Conservation (phyloP, 2,113 vertebrate species). For the Anas platyrhynchos region DNA sequence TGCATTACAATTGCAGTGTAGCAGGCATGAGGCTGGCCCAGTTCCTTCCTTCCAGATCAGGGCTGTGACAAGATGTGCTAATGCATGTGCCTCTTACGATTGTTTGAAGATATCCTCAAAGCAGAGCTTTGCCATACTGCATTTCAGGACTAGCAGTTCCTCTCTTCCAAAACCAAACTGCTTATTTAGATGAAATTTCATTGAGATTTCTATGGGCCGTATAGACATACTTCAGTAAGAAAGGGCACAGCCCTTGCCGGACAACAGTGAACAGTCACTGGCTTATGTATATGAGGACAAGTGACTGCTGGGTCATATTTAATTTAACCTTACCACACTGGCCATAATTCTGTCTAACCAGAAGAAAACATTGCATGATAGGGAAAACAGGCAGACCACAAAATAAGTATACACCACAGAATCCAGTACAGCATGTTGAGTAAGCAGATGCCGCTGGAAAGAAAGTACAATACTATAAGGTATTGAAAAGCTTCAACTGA, state of each 20-base stretch:
- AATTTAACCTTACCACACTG: slow-evolving; percentile 30
- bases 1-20: neutral
- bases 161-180: slow-evolving; percentile 11
- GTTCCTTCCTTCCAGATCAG: neutral
- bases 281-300: neutral
- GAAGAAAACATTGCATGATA: slow-evolving; percentile 37
- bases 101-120: neutral
- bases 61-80: neutral
- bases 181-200: slow-evolving; percentile 30
- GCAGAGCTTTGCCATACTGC: neutral
- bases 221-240: neutral
- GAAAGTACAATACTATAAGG: slow-evolving; percentile 9
- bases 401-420: slow-evolving; percentile 29
- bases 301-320: slow-evolving; percentile 43
- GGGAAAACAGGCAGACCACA: slow-evolving; percentile 36
- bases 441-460: slow-evolving; percentile 48
- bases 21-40: neutral
- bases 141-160: neutral
- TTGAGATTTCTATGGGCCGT: neutral
- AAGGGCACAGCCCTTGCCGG: neutral
- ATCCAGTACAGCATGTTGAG: slow-evolving; percentile 15
- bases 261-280: neutral
- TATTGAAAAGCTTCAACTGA: neutral
- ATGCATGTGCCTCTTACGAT: neutral
- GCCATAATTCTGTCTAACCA: slow-evolving; percentile 30